Percentiles rank a stretch among this genome's conserved stretches.
phyloP scores from a whole-genome alignment of 37 sponge, comb jelly and placozoan species.

The Beroe forskalii region DNA sequence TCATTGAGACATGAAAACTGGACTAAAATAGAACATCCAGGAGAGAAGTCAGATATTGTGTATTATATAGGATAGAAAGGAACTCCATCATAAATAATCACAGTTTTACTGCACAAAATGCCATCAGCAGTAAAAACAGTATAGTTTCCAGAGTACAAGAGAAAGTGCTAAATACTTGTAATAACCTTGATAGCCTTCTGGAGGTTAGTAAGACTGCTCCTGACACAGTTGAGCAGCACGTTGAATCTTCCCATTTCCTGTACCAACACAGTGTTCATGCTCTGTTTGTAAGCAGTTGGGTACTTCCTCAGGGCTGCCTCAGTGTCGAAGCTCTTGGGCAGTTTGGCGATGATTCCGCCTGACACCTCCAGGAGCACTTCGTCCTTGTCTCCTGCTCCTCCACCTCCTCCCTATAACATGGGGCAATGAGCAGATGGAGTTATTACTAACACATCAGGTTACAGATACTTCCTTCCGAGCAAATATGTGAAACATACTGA shows the following conservation, averaged over 20 bases:
- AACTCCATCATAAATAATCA: no score
- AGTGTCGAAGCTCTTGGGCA: conserved; percentile 93
- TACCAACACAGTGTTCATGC: conserved; percentile 99
- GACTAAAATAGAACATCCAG: no score
- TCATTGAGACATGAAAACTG: no score
- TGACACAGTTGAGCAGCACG: conserved; percentile 79
- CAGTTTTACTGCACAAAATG: no score
- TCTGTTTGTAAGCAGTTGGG: conserved; percentile 97
- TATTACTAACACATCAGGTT: not conserved
- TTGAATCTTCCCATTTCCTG: conserved; percentile 99
- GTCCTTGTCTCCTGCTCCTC: conserved; percentile 87
- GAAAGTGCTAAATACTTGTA: no score
- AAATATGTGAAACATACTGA: not conserved
- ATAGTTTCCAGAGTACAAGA: no score
- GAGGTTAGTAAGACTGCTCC: conserved; percentile 82
- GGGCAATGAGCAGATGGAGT: not conserved
- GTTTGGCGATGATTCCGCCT: conserved; percentile 88
- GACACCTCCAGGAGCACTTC: conserved; percentile 91
- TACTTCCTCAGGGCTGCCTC: conserved; percentile 93
- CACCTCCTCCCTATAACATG: conserved; percentile 14
- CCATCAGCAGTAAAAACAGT: no score
- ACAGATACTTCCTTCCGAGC: not conserved
- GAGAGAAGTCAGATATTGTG: no score
- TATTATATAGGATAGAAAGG: no score
- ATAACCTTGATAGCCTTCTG: conserved; percentile 94